phyloP scores from a whole-genome alignment of 2,113 vertebrate species.

The Scatophagus argus region DNA sequence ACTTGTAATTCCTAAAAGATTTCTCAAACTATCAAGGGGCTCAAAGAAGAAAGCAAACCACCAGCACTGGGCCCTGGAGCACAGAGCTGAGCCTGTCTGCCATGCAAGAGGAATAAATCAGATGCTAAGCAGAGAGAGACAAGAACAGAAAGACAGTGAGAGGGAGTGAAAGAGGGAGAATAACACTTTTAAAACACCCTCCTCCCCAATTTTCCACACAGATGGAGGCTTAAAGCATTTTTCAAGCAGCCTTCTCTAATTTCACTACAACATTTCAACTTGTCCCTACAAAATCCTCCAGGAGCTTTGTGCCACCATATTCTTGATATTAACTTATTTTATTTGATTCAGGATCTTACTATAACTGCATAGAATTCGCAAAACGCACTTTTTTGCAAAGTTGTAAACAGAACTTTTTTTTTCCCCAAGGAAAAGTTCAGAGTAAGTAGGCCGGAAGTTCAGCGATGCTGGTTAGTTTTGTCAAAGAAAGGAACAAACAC shows the following conservation, averaged over 20 bases:
- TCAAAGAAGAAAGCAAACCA: constrained; percentile 41
- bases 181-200: constrained; percentile 22
- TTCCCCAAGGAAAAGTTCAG: neutral
- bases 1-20: constrained; percentile 48
- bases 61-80: constrained; percentile 31
- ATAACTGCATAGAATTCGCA: neutral
- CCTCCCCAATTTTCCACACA: constrained; percentile 70
- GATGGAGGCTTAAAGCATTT: constrained; percentile 65
- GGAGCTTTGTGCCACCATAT: constrained; percentile 30
- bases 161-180: constrained; percentile 33
- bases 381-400: neutral
- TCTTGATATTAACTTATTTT: constrained; percentile 4
- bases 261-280: constrained; percentile 64
- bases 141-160: constrained; percentile 33
- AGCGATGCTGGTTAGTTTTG: neutral
- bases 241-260: constrained; percentile 58
- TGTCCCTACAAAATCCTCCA: constrained; percentile 35
- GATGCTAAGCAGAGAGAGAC: constrained; percentile 48
- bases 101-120: constrained; percentile 70
- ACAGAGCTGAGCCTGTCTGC: constrained; percentile 50
- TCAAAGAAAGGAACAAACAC: neutral
- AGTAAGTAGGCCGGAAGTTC: neutral
- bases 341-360: neutral
- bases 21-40: constrained; percentile 40
- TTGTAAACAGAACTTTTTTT: neutral